Evolutionary conservation across 2,888 invertebrate species (phyloP), one percentile per base, ranked within the genome.

Genomic region (Dynastes tityus): DNA sequence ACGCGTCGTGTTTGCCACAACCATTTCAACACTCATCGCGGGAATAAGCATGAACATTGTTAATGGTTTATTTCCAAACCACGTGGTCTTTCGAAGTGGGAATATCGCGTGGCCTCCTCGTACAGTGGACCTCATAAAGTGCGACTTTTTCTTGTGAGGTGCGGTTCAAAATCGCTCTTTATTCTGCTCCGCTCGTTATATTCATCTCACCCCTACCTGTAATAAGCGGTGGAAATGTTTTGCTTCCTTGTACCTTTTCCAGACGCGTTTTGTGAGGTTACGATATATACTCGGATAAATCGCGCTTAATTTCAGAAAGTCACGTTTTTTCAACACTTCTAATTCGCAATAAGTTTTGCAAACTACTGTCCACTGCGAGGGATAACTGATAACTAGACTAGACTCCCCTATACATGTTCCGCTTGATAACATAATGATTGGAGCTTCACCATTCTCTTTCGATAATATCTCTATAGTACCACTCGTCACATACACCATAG

Each of bases 381-480:
- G 80, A 58, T 81, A 81, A 40, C 80, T 80, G 8, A 82, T 29
- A 5, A 82, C 74, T 9, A 83, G 80, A 0, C 80, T 77, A 1
- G 79, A 78, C 64, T 84, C 83, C 1, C 84, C 83, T 8, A 84
- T 63, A 55, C 83, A 82, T 6, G 83, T 83, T 11, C 84, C 84
- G 1, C 81, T 81, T 22, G 82, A 81, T 37, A 84, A 78, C 2
- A 82, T 81, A n/a, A 84, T 37, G 29, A 84, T 83, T 0, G 84
- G 83, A 0, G 83, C 83, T 70, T 84, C 84, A 2, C 82, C 82
- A 67, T 84, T 83, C 53, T 84, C 81, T 68, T 83, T 82, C 11
- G 84, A 84, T n/a, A 83, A 71, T 2, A 84, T 79, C 70, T 84
- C 83, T 4, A 84, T 67, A n/a, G 83, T 81, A 2, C 84, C 84